phyloP scores from a whole-genome alignment of 2,113 vertebrate species.

The Alligator sinensis region DNA sequence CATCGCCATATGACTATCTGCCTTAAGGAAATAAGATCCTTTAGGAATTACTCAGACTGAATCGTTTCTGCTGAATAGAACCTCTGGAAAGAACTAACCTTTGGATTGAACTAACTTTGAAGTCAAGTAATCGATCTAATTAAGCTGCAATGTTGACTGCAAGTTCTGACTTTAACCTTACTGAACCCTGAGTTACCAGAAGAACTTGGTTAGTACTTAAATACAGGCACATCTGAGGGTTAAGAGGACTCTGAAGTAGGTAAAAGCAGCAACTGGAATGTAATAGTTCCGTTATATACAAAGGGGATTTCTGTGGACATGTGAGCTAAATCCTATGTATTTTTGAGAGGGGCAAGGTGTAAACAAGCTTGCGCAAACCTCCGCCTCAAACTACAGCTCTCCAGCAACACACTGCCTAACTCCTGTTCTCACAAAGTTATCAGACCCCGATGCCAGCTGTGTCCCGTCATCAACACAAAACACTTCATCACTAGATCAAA shows the following conservation, averaged over 20 bases:
- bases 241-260: neutral
- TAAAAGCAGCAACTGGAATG: neutral
- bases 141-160: neutral
- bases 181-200: neutral
- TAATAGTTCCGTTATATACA: neutral
- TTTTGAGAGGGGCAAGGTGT: neutral
- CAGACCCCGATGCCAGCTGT: too few relatives aligned
- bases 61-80: conserved; percentile 1
- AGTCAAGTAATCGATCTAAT: neutral
- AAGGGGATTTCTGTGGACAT: neutral
- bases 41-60: neutral
- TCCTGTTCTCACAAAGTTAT: too few relatives aligned
- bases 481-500: too few relatives aligned
- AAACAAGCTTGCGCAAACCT: neutral
- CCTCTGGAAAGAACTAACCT: neutral
- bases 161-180: neutral
- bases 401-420: too few relatives aligned
- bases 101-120: neutral
- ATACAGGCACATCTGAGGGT: neutral
- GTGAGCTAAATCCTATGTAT: neutral
- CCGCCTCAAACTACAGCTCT: too few relatives aligned
- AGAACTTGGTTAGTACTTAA: neutral
- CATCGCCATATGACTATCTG: neutral
- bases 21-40: neutral
- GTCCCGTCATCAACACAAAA: too few relatives aligned